Conservation (phyloP, 2,797 vertebrate species). For the Tokudaia muenninki region DNA sequence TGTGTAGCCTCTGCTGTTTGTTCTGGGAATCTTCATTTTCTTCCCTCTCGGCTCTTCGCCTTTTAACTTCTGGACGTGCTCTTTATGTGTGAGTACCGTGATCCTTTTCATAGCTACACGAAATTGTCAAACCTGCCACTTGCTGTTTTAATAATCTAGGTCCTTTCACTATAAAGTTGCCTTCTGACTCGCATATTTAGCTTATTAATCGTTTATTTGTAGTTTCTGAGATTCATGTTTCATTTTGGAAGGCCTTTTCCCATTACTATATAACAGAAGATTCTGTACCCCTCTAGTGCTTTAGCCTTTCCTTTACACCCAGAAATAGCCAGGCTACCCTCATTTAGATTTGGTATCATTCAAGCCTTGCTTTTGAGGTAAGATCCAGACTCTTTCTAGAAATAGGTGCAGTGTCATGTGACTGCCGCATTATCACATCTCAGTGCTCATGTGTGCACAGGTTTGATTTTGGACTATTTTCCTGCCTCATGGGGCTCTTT, state of each 20-base stretch:
- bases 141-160: background rate
- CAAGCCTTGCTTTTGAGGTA: background rate
- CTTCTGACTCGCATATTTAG: background rate
- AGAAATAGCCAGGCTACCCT: background rate
- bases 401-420: background rate
- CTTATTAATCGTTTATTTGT: background rate
- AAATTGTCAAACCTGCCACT: background rate
- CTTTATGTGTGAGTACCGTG: background rate
- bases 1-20: background rate
- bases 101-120: background rate
- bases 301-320: background rate
- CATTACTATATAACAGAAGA: too few relatives aligned
- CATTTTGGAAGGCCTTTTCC: background rate
- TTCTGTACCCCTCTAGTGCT: background rate
- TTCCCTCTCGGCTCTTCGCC: background rate
- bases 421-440: fast-evolving
- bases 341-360: background rate
- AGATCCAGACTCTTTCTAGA: background rate
- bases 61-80: background rate
- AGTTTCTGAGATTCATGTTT: background rate
- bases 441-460: background rate
- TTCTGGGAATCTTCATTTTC: background rate
- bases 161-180: background rate
- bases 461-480: background rate
- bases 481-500: background rate